phyloP scores from a whole-genome alignment of 1,140 invertebrate genomes.

The Myzus persicae region DNA sequence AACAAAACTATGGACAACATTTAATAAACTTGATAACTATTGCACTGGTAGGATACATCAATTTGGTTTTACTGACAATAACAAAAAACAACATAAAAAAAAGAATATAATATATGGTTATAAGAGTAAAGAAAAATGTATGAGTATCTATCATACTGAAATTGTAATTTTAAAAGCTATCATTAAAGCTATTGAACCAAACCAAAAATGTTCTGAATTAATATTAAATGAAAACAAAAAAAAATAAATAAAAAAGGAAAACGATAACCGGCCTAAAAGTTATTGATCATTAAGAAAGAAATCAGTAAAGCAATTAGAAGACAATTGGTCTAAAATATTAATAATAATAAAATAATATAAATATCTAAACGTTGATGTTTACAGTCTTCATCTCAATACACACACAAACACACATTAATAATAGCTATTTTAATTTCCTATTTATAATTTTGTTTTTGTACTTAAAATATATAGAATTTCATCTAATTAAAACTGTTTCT shows the following conservation, averaged over 20 bases:
- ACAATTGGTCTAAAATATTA: conserved; percentile 58
- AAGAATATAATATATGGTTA: neutral
- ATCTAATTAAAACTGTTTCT: conserved; percentile 36
- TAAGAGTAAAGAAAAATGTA: neutral
- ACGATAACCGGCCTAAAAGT: conserved; percentile 1
- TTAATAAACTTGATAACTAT: conserved; percentile 18
- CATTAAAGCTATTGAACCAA: neutral
- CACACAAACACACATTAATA: conserved; percentile 37
- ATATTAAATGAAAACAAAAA: neutral
- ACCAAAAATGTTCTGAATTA: neutral
- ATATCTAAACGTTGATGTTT: conserved; percentile 56
- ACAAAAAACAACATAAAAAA: conserved; percentile 36
- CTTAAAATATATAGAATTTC: conserved; percentile 35
- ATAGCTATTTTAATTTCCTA: conserved; percentile 37
- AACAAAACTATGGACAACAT: conserved; percentile 35
- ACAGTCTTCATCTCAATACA: conserved; percentile 58
- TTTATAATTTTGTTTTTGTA: conserved; percentile 52
- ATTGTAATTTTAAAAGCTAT: conserved; percentile 8
- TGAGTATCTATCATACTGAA: neutral
- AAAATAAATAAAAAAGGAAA: conserved; percentile 7
- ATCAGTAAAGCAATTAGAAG: conserved; percentile 57
- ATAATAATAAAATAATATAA: conserved; percentile 57
- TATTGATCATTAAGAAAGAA: conserved; percentile 47
- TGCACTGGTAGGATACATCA: conserved; percentile 38
- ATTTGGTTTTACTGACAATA: conserved; percentile 19